These are phyloP conservation scores for Noctua fimbriata DNA, from an alignment of 2,888 invertebrate genomes.

Conservation along the genomic window DNA sequence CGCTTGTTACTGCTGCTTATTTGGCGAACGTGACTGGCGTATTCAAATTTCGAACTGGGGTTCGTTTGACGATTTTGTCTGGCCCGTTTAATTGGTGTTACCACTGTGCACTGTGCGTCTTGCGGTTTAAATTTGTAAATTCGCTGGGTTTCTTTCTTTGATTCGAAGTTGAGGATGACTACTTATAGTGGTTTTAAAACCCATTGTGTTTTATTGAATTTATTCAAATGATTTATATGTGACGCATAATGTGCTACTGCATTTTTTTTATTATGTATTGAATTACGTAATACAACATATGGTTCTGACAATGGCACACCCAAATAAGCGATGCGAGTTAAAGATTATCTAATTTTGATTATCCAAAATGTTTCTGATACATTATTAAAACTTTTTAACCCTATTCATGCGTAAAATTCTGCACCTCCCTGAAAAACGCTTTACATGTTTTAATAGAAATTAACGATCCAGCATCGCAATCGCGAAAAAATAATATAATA, in stretches of 20 bases:
- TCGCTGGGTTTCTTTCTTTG: slow-evolving; percentile 26
- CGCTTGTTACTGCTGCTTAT: slow-evolving; percentile 90
- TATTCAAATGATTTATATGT: neutral
- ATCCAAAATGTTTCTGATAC: neutral
- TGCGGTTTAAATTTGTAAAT: slow-evolving; percentile 48
- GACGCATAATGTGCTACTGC: slow-evolving; percentile 5
- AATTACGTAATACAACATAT: neutral
- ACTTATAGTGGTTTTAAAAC: neutral
- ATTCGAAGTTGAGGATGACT: slow-evolving; percentile 21
- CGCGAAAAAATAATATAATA: too few relatives aligned
- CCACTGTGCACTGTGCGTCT: slow-evolving; percentile 74
- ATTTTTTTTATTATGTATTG: neutral
- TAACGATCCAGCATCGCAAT: too few relatives aligned
- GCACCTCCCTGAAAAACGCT: neutral
- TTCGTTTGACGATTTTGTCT: slow-evolving; percentile 86
- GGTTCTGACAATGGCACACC: neutral
- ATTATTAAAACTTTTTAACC: neutral
- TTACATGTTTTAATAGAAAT: too few relatives aligned
- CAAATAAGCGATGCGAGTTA: neutral
- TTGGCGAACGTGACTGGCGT: slow-evolving; percentile 88
- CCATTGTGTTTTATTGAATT: slow-evolving; percentile 29
- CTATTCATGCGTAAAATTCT: neutral
- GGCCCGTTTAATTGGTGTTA: slow-evolving; percentile 82
- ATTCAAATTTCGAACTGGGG: slow-evolving; percentile 85
- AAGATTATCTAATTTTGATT: neutral